Percentiles rank a stretch among this genome's conserved stretches.
Conservation (phyloP, 2,888 invertebrate species). For the Drosophila infuscata region DNA sequence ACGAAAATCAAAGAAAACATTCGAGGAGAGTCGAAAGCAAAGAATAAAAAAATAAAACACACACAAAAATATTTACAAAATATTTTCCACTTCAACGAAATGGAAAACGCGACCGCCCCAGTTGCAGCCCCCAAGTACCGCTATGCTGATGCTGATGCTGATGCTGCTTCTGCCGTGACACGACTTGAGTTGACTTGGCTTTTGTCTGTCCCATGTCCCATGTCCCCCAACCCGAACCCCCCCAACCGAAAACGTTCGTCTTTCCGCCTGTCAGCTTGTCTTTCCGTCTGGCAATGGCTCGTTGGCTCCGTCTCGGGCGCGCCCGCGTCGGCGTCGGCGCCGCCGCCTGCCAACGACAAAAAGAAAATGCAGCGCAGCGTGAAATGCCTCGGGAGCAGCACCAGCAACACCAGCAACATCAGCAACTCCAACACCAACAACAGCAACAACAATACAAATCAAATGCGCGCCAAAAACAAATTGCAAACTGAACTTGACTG, state of each 20-base stretch:
- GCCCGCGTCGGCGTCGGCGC: constrained; percentile 58
- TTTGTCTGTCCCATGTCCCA: constrained; percentile 65
- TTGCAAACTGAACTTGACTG: constrained; percentile 83
- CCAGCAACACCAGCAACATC: constrained; percentile 30
- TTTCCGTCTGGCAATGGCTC: constrained; percentile 72
- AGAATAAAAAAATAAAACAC: constrained; percentile 31
- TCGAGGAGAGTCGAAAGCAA: constrained; percentile 39
- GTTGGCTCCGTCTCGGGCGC: constrained; percentile 68
- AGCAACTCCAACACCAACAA: constrained; percentile 38
- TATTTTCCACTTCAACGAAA: constrained; percentile 82
- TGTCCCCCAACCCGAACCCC: constrained; percentile 1
- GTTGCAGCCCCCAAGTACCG: constrained; percentile 44
- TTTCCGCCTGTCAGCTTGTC: constrained; percentile 45
- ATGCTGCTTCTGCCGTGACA: constrained; percentile 41
- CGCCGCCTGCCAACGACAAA: constrained; percentile 69
- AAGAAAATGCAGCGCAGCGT: constrained; percentile 69
- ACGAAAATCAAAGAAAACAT: constrained; percentile 49
- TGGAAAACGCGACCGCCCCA: constrained; percentile 80
- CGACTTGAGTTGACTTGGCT: constrained; percentile 74
- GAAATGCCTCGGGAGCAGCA: constrained; percentile 69
- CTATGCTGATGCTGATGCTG: background rate
- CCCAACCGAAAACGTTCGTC: constrained; percentile 20
- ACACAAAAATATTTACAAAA: constrained; percentile 81
- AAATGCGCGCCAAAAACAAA: constrained; percentile 76
- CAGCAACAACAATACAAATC: constrained; percentile 60